A percentile compares a stretch with the other conserved stretches of the same genome.
Conservation (phyloP, 2,113 vertebrate species). For the Sporophila hypoxantha region DNA sequence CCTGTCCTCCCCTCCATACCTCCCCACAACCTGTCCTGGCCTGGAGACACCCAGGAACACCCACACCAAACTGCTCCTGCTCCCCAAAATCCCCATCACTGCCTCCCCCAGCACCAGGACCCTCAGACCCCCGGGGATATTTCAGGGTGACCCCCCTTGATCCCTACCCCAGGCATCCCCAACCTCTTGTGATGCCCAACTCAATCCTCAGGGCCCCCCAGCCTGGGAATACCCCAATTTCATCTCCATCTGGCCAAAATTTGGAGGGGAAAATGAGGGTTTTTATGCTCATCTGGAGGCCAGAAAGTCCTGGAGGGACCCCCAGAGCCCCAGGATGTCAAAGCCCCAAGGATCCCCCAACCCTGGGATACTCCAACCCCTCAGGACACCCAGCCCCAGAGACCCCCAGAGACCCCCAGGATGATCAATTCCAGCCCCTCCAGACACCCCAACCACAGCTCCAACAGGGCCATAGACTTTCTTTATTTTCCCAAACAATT, state of each 20-base stretch:
- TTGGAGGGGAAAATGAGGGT: not conserved
- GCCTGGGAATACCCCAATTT: not conserved
- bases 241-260: not conserved
- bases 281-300: accelerated
- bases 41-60: no score
- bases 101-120: not conserved
- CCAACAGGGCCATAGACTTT: not conserved
- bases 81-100: accelerated
- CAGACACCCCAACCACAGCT: not conserved
- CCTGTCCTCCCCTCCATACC: no score
- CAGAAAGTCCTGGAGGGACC: accelerated
- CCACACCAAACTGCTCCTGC: not conserved
- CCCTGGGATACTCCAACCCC: no score
- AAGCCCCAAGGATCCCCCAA: not conserved
- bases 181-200: not conserved
- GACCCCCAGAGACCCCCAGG: not conserved
- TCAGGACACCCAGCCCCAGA: not conserved
- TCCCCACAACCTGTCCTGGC: not conserved
- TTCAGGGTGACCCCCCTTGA: not conserved
- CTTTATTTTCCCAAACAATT: constrained; percentile 39
- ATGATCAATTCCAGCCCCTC: not conserved
- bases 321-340: not conserved
- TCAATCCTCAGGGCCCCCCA: no score
- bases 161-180: no score
- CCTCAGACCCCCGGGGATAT: not conserved